These are phyloP conservation scores for Caenorhabditis parvicauda DNA, from an alignment of 2,888 invertebrate species.

Conservation along the genomic window DNA sequence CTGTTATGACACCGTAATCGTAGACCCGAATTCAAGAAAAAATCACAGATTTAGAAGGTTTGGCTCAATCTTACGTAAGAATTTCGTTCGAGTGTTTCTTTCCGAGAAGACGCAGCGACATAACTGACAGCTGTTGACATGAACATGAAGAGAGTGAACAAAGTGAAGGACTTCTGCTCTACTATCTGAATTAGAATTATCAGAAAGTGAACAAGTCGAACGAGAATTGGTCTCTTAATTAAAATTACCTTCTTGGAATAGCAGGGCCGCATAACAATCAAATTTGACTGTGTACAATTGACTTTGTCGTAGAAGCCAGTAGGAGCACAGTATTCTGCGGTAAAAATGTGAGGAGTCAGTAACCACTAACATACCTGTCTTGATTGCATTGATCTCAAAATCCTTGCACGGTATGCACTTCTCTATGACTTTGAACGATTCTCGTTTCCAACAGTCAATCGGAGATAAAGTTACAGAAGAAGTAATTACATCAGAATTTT, in stretches of 20 bases:
- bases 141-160: conserved; percentile 19
- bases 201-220: too few relatives aligned
- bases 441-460: conserved; percentile 34
- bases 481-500: too few relatives aligned
- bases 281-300: conserved; percentile 31
- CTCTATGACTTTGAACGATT: conserved; percentile 17
- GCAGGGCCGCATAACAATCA: conserved; percentile 27
- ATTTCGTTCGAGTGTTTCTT: conserved; percentile 16
- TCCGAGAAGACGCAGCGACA: conserved; percentile 19
- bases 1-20: conserved; percentile 1
- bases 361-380: conserved; percentile 20
- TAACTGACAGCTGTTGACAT: conserved; percentile 19
- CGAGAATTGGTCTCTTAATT: not conserved
- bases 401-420: conserved; percentile 31
- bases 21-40: not conserved
- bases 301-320: conserved; percentile 37
- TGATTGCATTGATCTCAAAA: conserved; percentile 37
- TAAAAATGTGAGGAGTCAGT: too few relatives aligned
- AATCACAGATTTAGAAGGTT: conserved; percentile 12
- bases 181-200: conserved; percentile 7
- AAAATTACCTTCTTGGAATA: conserved; percentile 8
- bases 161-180: conserved; percentile 6
- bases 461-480: too few relatives aligned
- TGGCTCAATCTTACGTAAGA: conserved; percentile 28
- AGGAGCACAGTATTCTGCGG: conserved; percentile 31